A percentile compares a stretch with the other conserved stretches of the same genome.
Evolutionary conservation across 1,140 invertebrate species (phyloP).

Genomic region (Drosophila kepulauana): DNA sequence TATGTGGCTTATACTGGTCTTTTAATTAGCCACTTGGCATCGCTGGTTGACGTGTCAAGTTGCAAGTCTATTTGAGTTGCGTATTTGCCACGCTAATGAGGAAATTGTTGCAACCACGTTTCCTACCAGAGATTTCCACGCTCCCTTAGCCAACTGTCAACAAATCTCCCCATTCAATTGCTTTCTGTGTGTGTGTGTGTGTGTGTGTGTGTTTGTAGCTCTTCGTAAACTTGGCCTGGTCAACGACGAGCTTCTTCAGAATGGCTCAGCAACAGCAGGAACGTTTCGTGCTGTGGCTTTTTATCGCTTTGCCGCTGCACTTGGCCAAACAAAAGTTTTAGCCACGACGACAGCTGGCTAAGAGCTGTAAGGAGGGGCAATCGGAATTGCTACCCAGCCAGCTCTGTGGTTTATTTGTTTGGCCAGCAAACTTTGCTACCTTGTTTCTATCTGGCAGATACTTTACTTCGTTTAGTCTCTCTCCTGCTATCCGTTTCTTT

Average conservation of each 20-base stretch:
- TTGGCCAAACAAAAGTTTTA: constrained; percentile 79
- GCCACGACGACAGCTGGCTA: constrained; percentile 14
- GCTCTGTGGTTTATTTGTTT: constrained; percentile 78
- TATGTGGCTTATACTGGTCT: constrained; percentile 18
- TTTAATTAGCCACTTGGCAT: constrained; percentile 45
- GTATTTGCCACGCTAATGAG: constrained; percentile 47
- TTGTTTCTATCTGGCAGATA: constrained; percentile 57
- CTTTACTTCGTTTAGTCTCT: constrained; percentile 28
- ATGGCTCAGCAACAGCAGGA: constrained; percentile 32
- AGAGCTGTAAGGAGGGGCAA: background rate
- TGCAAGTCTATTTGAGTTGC: constrained; percentile 16
- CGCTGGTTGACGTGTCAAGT: constrained; percentile 21
- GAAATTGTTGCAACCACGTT: constrained; percentile 40
- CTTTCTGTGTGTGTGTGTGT: background rate
- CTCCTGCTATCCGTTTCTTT: background rate
- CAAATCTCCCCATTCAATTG: constrained; percentile 21
- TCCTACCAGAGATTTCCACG: constrained; percentile 10
- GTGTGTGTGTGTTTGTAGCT: constrained; percentile 15
- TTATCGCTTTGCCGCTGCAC: constrained; percentile 68
- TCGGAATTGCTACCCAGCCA: constrained; percentile 5
- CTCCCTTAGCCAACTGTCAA: constrained; percentile 44
- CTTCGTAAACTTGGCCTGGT: constrained; percentile 47
- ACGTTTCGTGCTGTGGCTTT: constrained; percentile 60
- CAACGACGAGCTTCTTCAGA: constrained; percentile 36
- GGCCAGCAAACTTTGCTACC: constrained; percentile 76